Evolutionary conservation across 2,797 vertebrate genomes (phyloP).

Genomic region (Adrianichthys oophorus): DNA sequence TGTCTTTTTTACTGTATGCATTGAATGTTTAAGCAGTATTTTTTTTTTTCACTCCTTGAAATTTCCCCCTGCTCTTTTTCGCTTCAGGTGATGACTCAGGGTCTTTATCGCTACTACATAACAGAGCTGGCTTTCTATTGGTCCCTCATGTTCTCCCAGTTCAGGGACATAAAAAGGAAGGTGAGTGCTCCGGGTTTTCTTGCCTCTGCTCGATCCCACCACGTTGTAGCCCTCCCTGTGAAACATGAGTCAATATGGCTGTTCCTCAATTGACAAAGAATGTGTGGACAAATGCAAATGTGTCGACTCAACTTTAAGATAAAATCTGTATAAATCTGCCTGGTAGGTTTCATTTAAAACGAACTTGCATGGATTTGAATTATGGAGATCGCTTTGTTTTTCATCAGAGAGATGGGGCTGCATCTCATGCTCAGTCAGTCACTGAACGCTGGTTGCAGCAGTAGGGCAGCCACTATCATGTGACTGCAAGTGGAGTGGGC

Average conservation of each 20-base stretch:
- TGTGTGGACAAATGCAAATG: background rate
- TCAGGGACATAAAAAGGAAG: conserved; percentile 97
- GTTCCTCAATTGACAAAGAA: conserved; percentile 25
- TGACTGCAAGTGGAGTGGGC: conserved; percentile 48
- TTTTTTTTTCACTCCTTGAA: background rate
- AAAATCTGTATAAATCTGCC: background rate
- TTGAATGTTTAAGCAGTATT: background rate
- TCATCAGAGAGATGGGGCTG: background rate
- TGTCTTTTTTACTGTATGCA: background rate
- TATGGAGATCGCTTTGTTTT: conserved; percentile 11
- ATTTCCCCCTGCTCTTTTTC: conserved; percentile 8
- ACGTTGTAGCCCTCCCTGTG: conserved; percentile 10
- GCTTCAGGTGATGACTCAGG: conserved; percentile 83
- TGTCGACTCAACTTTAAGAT: conserved; percentile 2
- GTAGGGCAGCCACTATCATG: conserved; percentile 54
- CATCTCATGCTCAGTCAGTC: conserved; percentile 32
- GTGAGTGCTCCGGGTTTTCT: conserved; percentile 74
- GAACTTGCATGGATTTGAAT: conserved; percentile 6
- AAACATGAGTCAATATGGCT: conserved; percentile 11
- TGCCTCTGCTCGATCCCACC: background rate
- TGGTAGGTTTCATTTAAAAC: background rate
- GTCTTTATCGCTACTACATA: conserved; percentile 92
- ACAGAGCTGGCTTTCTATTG: conserved; percentile 93
- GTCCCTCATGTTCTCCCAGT: conserved; percentile 98
- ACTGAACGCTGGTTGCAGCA: conserved; percentile 50